Percentiles rank a stretch among this genome's conserved stretches.
Evolutionary conservation across 2,113 vertebrate species (phyloP).

Genomic region (Dinomys branickii): DNA sequence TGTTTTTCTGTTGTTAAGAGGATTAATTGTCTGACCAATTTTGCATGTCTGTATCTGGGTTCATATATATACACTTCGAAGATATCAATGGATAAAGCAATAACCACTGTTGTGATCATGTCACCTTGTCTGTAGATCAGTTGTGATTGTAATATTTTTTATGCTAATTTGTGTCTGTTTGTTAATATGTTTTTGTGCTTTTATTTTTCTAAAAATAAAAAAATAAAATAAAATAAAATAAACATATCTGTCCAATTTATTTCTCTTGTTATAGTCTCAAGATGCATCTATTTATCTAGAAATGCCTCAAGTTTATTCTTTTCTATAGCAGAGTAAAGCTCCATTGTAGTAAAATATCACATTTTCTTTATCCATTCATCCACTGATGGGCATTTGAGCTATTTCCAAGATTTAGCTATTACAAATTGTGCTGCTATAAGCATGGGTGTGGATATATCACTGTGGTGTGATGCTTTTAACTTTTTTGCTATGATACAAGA

Average conservation of each 20-base stretch:
- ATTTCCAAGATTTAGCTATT: background rate
- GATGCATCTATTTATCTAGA: background rate
- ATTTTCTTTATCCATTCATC: background rate
- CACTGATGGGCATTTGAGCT: background rate
- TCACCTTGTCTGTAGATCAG: too few species aligned
- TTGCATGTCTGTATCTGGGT: too few species aligned
- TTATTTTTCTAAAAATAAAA: too few species aligned
- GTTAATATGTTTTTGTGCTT: too few species aligned
- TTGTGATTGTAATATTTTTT: too few species aligned
- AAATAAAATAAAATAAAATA: too few species aligned
- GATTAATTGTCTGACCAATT: too few species aligned
- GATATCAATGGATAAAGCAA: too few species aligned
- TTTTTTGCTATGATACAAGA: background rate
- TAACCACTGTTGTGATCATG: too few species aligned
- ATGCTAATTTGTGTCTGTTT: too few species aligned
- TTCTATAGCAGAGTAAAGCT: background rate
- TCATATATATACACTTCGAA: too few species aligned
- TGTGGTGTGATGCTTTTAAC: background rate
- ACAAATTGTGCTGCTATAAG: background rate
- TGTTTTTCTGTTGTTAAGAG: too few species aligned
- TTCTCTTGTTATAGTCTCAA: background rate
- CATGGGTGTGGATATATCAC: background rate
- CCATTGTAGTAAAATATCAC: background rate
- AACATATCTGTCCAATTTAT: background rate
- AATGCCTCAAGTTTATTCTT: background rate